Percentiles rank a stretch among this genome's conserved stretches.
Conservation (phyloP, 2,888 invertebrate genomes). For the Zygothrica quintamaculata region DNA sequence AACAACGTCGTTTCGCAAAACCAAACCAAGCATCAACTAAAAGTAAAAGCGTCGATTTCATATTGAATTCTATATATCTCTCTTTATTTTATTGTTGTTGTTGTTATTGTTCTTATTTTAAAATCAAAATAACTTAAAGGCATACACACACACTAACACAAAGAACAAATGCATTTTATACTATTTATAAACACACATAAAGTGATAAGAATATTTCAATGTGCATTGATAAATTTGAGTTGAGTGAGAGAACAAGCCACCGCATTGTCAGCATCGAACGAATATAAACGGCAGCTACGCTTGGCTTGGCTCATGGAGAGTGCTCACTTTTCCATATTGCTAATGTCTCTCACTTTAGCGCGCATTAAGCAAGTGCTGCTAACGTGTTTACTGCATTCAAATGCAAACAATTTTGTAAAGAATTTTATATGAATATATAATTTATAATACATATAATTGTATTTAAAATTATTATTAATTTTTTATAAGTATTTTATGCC, state of each 20-base stretch:
- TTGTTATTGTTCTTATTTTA: slow-evolving; percentile 5
- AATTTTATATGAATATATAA: too few relatives aligned
- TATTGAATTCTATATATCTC: too few relatives aligned
- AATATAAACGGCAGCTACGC: slow-evolving; percentile 35
- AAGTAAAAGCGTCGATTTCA: slow-evolving; percentile 30
- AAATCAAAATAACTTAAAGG: slow-evolving; percentile 20
- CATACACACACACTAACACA: slow-evolving; percentile 16
- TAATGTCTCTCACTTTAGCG: slow-evolving; percentile 42
- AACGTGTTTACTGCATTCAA: slow-evolving; percentile 38
- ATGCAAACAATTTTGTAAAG: not conserved
- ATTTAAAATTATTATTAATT: slow-evolving; percentile 12
- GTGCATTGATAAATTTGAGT: slow-evolving; percentile 55
- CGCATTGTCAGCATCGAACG: slow-evolving; percentile 54
- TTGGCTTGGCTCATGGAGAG: slow-evolving; percentile 23
- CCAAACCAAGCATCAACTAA: slow-evolving; percentile 26
- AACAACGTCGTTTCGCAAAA: slow-evolving; percentile 54
- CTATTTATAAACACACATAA: slow-evolving; percentile 62
- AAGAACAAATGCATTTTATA: slow-evolving; percentile 42
- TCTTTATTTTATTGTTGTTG: slow-evolving; percentile 6
- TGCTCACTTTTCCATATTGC: slow-evolving; percentile 32
- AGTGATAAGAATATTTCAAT: slow-evolving; percentile 61
- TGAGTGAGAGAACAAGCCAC: slow-evolving; percentile 14
- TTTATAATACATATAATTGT: too few relatives aligned
- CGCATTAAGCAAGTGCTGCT: slow-evolving; percentile 39
- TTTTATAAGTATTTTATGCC: not conserved